Base-by-base conservation (phyloP, 2,888 invertebrate species). In the Eucera pruinosa region DNA sequence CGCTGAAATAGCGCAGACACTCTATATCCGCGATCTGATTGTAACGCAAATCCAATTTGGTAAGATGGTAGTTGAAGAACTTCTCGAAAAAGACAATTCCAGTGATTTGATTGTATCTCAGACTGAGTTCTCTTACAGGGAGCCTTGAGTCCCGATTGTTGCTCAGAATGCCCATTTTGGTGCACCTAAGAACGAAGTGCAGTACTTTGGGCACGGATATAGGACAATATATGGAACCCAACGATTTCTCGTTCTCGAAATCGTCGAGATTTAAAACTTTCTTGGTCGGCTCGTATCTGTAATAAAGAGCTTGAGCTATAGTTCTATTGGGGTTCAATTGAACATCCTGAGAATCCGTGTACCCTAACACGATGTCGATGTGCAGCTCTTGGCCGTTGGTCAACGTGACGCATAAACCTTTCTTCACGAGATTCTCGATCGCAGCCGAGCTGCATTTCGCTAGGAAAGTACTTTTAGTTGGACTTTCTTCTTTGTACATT, bases 351-450 rank as follows among this genome's bases (percentile, higher is more conserved):
- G 73, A 69, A 6, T 84, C 70, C 0, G 89, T 69, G 65, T 85
- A 92, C 9, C 91, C 91, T 0, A 92, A 79, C 11, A 92, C 80
- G 39, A 92, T 90, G 33, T 92, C 92, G 15, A 89, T 81, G 2
- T 61, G 65, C 11, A 91, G 25, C 2, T 85, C 79, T 27, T 83
- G 82, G 1, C 88, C 88, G 18, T 74, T 85, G 0, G 72, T 71
- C 20, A 91, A 41, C 13, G 62, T 72, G 4, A 92, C 20, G n/a
- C 81, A 74, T 1, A 92, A 60, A 39, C 85, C 84, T 57, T 87
- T 88, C 39, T 85, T 88, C 0, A 89, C 83, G 5, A 92, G 76
- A 39, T 83, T 87, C 47, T 90, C 87, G 13, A 92, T 86, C 3
- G 85, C 77, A n/a, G 74, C 81, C 1, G 83, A 72, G 4, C 75